Base-by-base conservation (phyloP, 2,888 invertebrate species). In the Dioctria rufipes region DNA sequence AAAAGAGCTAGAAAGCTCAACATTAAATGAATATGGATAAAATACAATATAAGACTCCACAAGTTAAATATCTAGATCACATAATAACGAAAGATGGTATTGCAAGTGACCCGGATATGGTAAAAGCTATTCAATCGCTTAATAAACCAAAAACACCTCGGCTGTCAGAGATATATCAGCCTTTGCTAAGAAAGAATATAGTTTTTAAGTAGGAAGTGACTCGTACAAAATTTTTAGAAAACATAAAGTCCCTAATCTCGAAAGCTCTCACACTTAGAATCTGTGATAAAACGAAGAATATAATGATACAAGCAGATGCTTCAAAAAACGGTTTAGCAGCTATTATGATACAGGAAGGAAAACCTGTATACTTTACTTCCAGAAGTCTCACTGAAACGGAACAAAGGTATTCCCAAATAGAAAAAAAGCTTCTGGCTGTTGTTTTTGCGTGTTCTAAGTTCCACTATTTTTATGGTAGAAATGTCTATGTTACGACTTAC, bases 321-420 rank as follows among this genome's bases (percentile, higher is more conserved):
- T 83, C 82, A 51, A 65, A 65, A 11, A 8, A 46, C 42, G 82
- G 80, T 8, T 25, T 82, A 43, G 83, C 81, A 3, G 51, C 69
- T 42, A 37, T 25, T 9, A 49, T 83, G 6, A n/a, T 81, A 9
- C 82, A 83, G 66, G 60, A 80, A 5, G 66, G 73, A 8, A 65
- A 13, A 25, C 81, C 80, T 11, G 43, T 83, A 42, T 37, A 83
- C 2, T 86, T 84, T 83, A 83, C 83, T 58, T 86, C 85, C 4
- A 80, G 84, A 54, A 81, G 79, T 25, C 80, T 85, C 54, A 85
- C 85, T 51, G 83, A 84, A 46, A 84, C 83, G 39, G 84, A 86
- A 82, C 42, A 39, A 43, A 81, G 78, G 9, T 82, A 82, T 65
- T 80, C 82, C 11, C 83, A 80, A 54, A 82, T 83, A 11, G 83